A percentile compares a stretch with the other conserved stretches of the same genome.
Evolutionary conservation across 2,113 vertebrate genomes (phyloP).

Genomic region (Podilymbus podiceps): DNA sequence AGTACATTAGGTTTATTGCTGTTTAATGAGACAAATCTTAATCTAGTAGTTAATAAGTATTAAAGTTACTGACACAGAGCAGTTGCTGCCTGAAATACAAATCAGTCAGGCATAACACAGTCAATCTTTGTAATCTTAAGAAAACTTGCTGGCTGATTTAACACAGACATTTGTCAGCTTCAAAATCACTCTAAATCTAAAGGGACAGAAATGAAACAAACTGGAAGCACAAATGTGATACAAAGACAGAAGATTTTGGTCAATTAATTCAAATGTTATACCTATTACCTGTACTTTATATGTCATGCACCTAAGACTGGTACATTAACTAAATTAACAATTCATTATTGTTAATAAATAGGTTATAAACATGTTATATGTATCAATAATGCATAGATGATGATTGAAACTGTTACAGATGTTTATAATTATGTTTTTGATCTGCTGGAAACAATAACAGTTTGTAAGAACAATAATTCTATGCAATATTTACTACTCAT

Average conservation of each 20-base stretch:
- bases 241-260: not conserved
- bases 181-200: not conserved
- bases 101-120: not conserved
- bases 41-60: constrained; percentile 18
- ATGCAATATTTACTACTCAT: not conserved
- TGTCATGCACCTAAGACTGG: not conserved
- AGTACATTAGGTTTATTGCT: constrained; percentile 30
- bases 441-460: not conserved
- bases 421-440: not conserved
- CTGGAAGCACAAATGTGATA: not conserved
- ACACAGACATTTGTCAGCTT: not conserved
- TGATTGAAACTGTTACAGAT: not conserved
- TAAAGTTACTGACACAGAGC: not conserved
- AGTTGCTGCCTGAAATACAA: not conserved
- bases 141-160: not conserved
- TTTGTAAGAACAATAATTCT: not conserved
- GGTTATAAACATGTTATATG: not conserved
- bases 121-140: not conserved
- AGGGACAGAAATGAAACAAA: not conserved
- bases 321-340: not conserved
- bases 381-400: not conserved
- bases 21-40: constrained; percentile 39
- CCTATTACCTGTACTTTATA: not conserved
- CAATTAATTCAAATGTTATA: not conserved
- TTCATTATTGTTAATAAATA: not conserved